phyloP scores from a whole-genome alignment of 2,797 vertebrate species.

The Falco concolor region DNA sequence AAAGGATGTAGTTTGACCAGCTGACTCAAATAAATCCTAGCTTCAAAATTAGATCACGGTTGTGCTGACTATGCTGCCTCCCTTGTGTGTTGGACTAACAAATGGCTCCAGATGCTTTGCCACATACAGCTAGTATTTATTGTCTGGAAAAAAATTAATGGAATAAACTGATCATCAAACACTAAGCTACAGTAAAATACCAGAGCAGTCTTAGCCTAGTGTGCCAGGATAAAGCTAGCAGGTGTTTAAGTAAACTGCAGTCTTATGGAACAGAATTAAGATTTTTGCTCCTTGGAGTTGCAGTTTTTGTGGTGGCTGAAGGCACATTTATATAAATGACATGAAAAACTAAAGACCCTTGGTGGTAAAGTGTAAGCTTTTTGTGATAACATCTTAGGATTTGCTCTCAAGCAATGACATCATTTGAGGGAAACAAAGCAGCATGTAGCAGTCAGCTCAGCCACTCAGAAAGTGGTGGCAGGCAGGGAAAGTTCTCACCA shows the following conservation, averaged over 20 bases:
- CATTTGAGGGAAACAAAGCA: not conserved
- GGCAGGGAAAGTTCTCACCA: not conserved
- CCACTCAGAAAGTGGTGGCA: not conserved
- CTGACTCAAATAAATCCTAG: not conserved
- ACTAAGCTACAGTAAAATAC: not conserved
- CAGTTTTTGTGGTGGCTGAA: not conserved
- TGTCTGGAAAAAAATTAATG: not conserved
- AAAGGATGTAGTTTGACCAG: not conserved
- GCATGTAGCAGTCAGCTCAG: not conserved
- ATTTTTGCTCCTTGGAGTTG: not conserved
- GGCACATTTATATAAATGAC: not conserved
- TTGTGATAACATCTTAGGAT: not conserved
- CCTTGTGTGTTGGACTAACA: not conserved
- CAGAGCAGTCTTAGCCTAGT: not conserved
- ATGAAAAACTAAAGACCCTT: not conserved
- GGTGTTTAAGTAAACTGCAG: not conserved
- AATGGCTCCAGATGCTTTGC: constrained; percentile 32
- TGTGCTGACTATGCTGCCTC: not conserved
- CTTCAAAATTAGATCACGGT: not conserved
- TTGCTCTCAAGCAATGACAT: not conserved
- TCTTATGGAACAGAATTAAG: not conserved
- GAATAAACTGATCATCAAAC: constrained; percentile 7
- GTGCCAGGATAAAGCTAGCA: not conserved
- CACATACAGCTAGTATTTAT: not conserved
- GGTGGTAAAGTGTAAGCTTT: not conserved